A percentile compares a stretch with the other conserved stretches of the same genome.
Evolutionary conservation across 2,888 invertebrate genomes (phyloP).

Genomic region (Biston stratarius): DNA sequence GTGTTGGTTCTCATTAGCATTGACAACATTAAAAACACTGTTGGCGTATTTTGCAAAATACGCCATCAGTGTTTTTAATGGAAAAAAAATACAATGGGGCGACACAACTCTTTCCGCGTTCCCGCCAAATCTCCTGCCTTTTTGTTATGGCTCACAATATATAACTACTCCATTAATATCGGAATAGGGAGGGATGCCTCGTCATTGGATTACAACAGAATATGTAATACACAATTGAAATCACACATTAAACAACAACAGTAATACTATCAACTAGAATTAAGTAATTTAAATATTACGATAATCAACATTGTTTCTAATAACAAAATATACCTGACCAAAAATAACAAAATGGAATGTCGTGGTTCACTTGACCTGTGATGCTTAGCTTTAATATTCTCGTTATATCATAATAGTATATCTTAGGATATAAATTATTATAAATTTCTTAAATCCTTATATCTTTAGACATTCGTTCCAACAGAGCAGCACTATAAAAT

Average conservation of each 20-base stretch:
- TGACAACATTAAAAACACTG: too few relatives aligned
- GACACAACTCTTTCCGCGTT: too few relatives aligned
- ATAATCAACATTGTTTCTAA: neutral
- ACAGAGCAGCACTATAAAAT: constrained; percentile 43
- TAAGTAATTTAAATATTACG: constrained; percentile 11
- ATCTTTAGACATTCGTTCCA: constrained; percentile 39
- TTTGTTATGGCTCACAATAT: too few relatives aligned
- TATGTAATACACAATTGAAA: constrained; percentile 30
- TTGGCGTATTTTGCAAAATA: too few relatives aligned
- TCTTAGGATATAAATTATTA: constrained; percentile 44
- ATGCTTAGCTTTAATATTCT: constrained; percentile 66
- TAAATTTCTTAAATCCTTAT: constrained; percentile 42
- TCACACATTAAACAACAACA: constrained; percentile 40
- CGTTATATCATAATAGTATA: constrained; percentile 42
- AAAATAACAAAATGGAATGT: constrained; percentile 44
- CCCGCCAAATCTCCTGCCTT: too few relatives aligned
- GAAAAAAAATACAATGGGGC: too few relatives aligned
- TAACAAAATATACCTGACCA: constrained; percentile 5
- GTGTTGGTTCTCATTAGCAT: too few relatives aligned
- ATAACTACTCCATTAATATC: too few relatives aligned
- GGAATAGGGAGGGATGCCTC: neutral
- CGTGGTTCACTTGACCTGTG: constrained; percentile 49
- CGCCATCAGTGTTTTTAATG: too few relatives aligned
- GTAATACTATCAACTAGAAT: constrained; percentile 41
- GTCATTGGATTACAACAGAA: too few relatives aligned